Percentiles rank a stretch among this genome's conserved stretches.
Conservation (phyloP, 2,888 invertebrate species). For the Drosophila macrospina region DNA sequence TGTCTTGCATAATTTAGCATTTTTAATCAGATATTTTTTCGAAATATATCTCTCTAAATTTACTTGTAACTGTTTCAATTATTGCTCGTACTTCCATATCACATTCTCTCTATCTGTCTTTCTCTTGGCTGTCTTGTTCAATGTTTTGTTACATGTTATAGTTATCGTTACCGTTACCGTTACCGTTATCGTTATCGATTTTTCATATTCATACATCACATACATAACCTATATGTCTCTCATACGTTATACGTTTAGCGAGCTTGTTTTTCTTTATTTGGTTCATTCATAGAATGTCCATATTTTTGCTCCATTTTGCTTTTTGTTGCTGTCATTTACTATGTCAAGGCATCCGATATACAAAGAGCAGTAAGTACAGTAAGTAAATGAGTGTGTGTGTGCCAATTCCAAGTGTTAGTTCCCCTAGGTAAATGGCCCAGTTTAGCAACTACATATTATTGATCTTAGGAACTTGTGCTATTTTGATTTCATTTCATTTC, state of each 20-base stretch:
- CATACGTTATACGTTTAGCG: slow-evolving; percentile 27
- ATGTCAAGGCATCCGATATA: slow-evolving; percentile 16
- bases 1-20: slow-evolving; percentile 63
- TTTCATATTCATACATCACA: slow-evolving; percentile 37
- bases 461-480: slow-evolving; percentile 13
- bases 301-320: slow-evolving; percentile 44
- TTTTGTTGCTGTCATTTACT: slow-evolving; percentile 49
- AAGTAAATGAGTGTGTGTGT: slow-evolving; percentile 40
- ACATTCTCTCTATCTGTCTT: slow-evolving; percentile 18
- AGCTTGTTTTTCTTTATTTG: slow-evolving; percentile 50
- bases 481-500: not conserved
- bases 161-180: slow-evolving; percentile 48
- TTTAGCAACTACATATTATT: slow-evolving; percentile 18
- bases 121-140: slow-evolving; percentile 53
- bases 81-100: slow-evolving; percentile 46
- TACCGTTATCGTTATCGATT: slow-evolving; percentile 45
- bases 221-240: slow-evolving; percentile 21
- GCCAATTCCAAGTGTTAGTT: slow-evolving; percentile 31
- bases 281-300: slow-evolving; percentile 65
- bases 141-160: slow-evolving; percentile 58
- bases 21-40: slow-evolving; percentile 44
- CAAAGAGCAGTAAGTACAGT: slow-evolving; percentile 57
- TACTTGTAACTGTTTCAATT: slow-evolving; percentile 48
- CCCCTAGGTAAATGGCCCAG: slow-evolving; percentile 24
- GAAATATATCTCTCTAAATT: slow-evolving; percentile 13